Evolutionary conservation across 2,113 vertebrate species (phyloP).

Genomic region (Rhinolophus sinicus): DNA sequence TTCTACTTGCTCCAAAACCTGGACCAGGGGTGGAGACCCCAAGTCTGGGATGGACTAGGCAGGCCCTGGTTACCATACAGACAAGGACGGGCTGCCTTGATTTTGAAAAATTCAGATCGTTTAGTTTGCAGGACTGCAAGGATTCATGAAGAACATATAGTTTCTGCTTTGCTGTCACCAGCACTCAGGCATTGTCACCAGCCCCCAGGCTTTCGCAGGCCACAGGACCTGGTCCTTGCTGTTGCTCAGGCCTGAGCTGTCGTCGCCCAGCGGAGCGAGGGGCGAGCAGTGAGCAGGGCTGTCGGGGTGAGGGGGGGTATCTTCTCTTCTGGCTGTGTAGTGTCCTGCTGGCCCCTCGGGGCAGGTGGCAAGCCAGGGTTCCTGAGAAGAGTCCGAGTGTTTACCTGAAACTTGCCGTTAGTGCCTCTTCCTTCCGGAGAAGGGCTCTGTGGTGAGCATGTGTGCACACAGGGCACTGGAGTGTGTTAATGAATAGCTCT

Average conservation of each 20-base stretch:
- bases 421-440: background rate
- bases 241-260: background rate
- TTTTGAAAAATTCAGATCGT: background rate
- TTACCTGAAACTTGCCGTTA: background rate
- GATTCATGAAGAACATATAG: background rate
- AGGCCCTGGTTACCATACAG: accelerated
- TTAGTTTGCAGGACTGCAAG: background rate
- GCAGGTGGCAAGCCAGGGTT: background rate
- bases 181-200: background rate
- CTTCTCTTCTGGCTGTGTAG: background rate
- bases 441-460: accelerated
- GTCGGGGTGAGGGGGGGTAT: accelerated
- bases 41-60: too few species aligned
- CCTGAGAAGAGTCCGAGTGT: background rate
- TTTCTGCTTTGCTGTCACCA: background rate
- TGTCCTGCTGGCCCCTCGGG: background rate
- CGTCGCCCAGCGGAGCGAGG: background rate
- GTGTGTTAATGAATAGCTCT: background rate
- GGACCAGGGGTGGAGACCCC: background rate
- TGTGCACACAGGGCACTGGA: background rate
- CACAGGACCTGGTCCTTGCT: background rate
- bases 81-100: background rate
- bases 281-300: background rate
- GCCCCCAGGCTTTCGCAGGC: background rate
- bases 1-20: background rate